A percentile compares a stretch with the other conserved stretches of the same genome.
Evolutionary conservation across 2,113 vertebrate species (phyloP).

Genomic region (Pteruthius melanotis): DNA sequence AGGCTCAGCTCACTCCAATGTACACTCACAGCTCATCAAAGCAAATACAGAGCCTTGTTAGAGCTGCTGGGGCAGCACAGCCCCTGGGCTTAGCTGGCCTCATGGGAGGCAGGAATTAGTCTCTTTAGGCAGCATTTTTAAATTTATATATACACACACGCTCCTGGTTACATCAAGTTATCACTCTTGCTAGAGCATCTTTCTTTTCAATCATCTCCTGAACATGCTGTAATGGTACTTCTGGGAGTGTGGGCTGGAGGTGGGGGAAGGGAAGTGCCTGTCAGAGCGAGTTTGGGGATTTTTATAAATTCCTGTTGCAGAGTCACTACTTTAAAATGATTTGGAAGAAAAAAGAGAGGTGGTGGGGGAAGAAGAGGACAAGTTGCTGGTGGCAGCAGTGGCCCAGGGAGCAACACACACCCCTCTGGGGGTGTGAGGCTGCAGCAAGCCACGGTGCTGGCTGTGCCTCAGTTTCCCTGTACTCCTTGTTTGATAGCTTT

Average conservation of each 20-base stretch:
- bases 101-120: not conserved
- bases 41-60: not conserved
- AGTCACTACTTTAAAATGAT: not conserved
- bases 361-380: too few relatives aligned
- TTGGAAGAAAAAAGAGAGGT: not conserved
- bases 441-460: not conserved
- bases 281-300: not conserved
- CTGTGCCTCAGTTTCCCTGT: not conserved
- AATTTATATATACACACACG: not conserved
- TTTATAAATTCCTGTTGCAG: not conserved
- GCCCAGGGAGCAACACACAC: not conserved
- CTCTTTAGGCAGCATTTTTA: not conserved
- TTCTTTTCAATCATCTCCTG: not conserved
- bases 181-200: not conserved
- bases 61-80: not conserved
- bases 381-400: not conserved
- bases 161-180: not conserved
- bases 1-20: not conserved
- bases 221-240: not conserved
- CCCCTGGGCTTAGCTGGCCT: not conserved
- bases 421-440: fast-evolving
- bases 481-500: not conserved
- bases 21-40: not conserved
- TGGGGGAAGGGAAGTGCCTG: not conserved
- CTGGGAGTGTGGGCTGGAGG: not conserved